Evolutionary conservation across 2,797 vertebrate species (phyloP).

Genomic region (Chiroxiphia lanceolata): DNA sequence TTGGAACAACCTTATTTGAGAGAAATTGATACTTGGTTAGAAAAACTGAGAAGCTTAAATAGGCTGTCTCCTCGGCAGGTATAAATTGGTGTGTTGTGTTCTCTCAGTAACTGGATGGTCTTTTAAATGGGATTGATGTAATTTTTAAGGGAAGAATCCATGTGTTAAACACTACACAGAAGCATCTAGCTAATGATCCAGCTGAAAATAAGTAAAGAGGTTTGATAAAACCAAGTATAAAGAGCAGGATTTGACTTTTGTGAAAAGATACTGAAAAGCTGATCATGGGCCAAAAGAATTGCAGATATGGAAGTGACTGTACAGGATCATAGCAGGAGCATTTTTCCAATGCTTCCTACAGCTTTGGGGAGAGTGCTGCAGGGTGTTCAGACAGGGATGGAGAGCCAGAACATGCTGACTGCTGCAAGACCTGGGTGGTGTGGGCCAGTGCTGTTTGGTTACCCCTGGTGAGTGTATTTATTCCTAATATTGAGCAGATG

Average conservation of each 20-base stretch:
- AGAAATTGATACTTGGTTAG: neutral
- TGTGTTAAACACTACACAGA: neutral
- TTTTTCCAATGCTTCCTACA: neutral
- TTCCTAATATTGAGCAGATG: neutral
- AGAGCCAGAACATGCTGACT: accelerated
- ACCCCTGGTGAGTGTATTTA: neutral
- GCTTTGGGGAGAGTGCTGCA: neutral
- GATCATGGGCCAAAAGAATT: neutral
- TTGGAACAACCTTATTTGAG: neutral
- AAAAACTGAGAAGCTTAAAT: neutral
- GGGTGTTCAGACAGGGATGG: neutral
- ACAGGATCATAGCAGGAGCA: neutral
- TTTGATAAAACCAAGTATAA: neutral
- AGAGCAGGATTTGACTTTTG: neutral
- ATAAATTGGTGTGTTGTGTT: neutral
- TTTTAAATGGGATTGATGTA: neutral
- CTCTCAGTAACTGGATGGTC: neutral
- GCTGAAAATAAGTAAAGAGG: neutral
- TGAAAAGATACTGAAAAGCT: neutral
- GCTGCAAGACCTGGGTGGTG: neutral
- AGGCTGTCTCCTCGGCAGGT: neutral
- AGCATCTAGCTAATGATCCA: neutral
- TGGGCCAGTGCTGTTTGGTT: neutral
- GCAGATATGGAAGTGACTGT: neutral
- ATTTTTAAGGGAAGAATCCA: neutral